Percentiles rank a stretch among this genome's conserved stretches.
Evolutionary conservation across 2,113 vertebrate species (phyloP).

Genomic region (Cynoglossus semilaevis): DNA sequence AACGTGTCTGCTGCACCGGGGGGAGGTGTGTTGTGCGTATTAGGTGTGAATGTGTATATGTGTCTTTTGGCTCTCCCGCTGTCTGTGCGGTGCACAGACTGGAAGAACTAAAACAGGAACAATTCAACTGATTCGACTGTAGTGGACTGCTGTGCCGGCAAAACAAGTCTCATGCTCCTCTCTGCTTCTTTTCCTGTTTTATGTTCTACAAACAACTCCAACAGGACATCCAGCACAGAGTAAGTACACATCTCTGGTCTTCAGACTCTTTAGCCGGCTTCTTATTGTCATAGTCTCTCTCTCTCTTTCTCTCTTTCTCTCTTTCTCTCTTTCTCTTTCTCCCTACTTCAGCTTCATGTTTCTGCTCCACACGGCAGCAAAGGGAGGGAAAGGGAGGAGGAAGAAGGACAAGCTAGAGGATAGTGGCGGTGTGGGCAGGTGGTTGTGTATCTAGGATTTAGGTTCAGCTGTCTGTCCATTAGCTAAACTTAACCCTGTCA

Average conservation of each 20-base stretch:
- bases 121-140: constrained; percentile 35
- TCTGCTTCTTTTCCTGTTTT: constrained; percentile 55
- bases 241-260: constrained; percentile 65
- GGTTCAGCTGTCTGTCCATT: constrained; percentile 77
- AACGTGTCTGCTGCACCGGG: constrained; percentile 56
- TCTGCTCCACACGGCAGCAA: constrained; percentile 50
- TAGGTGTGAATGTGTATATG: constrained; percentile 37
- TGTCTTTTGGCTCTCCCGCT: constrained; percentile 34
- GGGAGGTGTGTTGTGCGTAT: constrained; percentile 69
- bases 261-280: constrained; percentile 46
- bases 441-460: constrained; percentile 70
- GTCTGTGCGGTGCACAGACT: constrained; percentile 64
- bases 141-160: constrained; percentile 46
- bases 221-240: constrained; percentile 61
- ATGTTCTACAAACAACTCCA: constrained; percentile 37
- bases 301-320: no score
- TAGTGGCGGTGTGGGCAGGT: constrained; percentile 12
- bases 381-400: constrained; percentile 52
- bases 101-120: constrained; percentile 53
- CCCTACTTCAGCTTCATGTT: constrained; percentile 33
- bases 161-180: constrained; percentile 65
- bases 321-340: no score
- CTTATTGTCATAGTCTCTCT: constrained; percentile 54
- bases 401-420: constrained; percentile 32
- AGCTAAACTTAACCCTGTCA: constrained; percentile 49